Percentiles rank a stretch among this genome's conserved stretches.
phyloP scores from a whole-genome alignment of 2,888 invertebrate genomes.

The Strigamia transsilvanica region DNA sequence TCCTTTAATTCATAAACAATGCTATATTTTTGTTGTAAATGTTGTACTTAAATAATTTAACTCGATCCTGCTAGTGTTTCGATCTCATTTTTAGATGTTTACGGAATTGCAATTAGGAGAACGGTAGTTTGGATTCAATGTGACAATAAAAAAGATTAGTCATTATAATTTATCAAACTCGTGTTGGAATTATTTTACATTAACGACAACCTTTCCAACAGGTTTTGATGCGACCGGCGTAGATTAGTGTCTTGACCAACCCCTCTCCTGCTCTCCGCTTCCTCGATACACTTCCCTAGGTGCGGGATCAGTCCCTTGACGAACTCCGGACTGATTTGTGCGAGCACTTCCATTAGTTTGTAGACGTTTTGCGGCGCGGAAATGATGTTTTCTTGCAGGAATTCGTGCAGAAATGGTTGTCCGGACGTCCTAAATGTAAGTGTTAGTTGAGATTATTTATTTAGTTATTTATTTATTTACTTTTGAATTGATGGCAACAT shows the following conservation, averaged over 20 bases:
- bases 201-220: not conserved
- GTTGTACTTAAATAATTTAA: slow-evolving; percentile 20
- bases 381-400: not conserved
- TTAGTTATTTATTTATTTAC: not conserved
- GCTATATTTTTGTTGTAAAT: slow-evolving; percentile 8
- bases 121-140: not conserved
- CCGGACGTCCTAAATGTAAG: not conserved
- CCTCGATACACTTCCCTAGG: not conserved
- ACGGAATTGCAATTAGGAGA: not conserved
- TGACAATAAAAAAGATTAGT: slow-evolving; percentile 20
- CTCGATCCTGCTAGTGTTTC: not conserved
- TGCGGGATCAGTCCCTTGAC: not conserved
- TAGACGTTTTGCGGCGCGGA: not conserved
- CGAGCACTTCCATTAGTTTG: not conserved
- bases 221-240: not conserved
- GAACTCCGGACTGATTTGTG: not conserved
- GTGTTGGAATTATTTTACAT: not conserved
- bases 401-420: not conserved
- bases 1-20: not conserved
- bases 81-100: slow-evolving; percentile 14
- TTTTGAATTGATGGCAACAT: not conserved
- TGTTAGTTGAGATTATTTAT: not conserved
- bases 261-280: not conserved
- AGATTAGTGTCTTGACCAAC: slow-evolving; percentile 20
- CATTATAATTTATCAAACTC: not conserved